Conservation (phyloP, 2,888 invertebrate species). For the Heteromyza rotundicornis region DNA sequence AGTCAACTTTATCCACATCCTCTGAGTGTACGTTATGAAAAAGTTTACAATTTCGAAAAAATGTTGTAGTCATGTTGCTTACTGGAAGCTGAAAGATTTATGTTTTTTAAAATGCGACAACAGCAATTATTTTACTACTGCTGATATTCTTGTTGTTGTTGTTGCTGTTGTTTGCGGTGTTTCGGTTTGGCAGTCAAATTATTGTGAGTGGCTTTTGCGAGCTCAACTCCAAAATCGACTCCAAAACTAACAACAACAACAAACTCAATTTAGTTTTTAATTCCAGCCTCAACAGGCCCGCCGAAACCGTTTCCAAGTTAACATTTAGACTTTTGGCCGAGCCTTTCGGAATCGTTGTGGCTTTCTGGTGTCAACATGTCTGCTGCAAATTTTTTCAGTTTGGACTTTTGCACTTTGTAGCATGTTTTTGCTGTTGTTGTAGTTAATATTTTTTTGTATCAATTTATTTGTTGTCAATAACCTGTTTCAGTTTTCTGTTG, state of each 20-base stretch:
- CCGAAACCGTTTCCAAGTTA: no score
- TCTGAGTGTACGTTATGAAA: no score
- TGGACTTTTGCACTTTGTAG: not conserved
- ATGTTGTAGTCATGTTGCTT: not conserved
- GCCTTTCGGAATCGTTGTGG: not conserved
- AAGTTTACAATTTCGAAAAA: no score
- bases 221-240: no score
- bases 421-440: not conserved
- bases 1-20: no score
- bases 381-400: not conserved
- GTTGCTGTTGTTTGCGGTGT: not conserved
- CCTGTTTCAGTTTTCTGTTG: not conserved
- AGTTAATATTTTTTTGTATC: not conserved
- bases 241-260: no score
- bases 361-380: slow-evolving; percentile 11
- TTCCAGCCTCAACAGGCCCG: no score
- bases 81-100: not conserved
- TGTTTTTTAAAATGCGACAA: not conserved
- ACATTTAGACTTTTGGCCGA: no score
- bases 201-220: no score
- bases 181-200: not conserved
- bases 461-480: slow-evolving; percentile 18
- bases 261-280: slow-evolving; percentile 29
- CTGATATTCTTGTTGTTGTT: slow-evolving; percentile 5
- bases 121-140: slow-evolving; percentile 3